Base-by-base conservation (phyloP, 2,113 vertebrate species). In the Australoheros scitulus region DNA sequence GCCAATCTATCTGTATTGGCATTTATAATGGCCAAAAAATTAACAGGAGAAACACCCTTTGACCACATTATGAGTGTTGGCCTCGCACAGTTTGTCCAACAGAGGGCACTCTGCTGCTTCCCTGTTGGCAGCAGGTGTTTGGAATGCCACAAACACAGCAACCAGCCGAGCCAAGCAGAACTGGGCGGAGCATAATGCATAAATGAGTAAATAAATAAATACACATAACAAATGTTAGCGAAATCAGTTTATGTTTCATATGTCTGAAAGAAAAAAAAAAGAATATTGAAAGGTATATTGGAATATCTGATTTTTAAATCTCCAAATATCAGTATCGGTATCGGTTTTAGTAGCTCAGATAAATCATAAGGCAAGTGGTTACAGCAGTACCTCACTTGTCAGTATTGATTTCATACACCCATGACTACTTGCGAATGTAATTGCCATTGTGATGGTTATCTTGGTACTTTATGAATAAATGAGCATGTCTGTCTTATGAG, bases 321-420 rank as follows among this genome's bases (percentile, higher is more conserved):
- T 26, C n/a, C 63, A 65, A 43, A 65, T 65, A 43, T 65, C 13
- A 65, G 7, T 65, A 10, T 26, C 24, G 0, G n/a, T 65, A 65
- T 65, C 24, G 41, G 63, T 83, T n/a, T 34, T 34, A 34, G 34
- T 34, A 82, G 52, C 43, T 68, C 80, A 52, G 34, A 68, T 60
- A 20, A 32, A 79, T 84, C 29, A 76, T 59, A 60, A 34, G 26
- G 29, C 20, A 5, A 61, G 70, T 59, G 36, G 15, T 56, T 34
- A 63, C 9, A 68, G 58, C 56, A 13, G 17, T 10, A 13, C 50
- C 29, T 59, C 13, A 11, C 18, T 22, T 1, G 43, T 3, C 8
- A n/a, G 61, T 79, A 75, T 84, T 77, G 74, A 91, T 89, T 86
- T 38, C 70, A 43, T 22, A 7, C 38, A 22, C 5, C 59, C 52